Evolutionary conservation across 2,888 invertebrate species (phyloP), one percentile per base, ranked within the genome.

Genomic region (Hydrotaea cyrtoneurina): DNA sequence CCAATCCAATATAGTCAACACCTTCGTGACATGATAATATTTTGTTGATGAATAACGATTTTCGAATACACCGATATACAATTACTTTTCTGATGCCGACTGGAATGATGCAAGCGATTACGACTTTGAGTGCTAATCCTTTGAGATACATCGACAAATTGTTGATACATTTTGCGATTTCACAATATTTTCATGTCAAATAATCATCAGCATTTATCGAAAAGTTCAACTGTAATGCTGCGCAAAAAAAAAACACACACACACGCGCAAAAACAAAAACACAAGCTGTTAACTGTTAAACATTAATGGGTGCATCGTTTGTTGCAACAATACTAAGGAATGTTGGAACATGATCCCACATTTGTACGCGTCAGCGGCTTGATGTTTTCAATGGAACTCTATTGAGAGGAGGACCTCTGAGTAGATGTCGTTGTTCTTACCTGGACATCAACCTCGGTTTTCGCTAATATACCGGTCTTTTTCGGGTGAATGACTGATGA

Each of bases 151-250:
- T 43, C 43, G 43, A 43, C 43, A 43, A 10, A 43, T 43, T 50
- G 15, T 15, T 50, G 7, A 50, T 50, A 2, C 50, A 50, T 50
- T 50, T 50, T 50, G 15, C 50, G n/a, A 59, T 59, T 26, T 59
- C 26, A 59, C 13, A 15, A 26, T 59, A 26, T 59, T 59, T 59
- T 59, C 19, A 59, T 26, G 59, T 59, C 59, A 26, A 59, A 26
- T 59, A 59, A 59, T 59, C 26, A 19, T 23, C 59, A 15, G 11
- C 11, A 26, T 59, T 26, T 23, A 59, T 23, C 59, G 59, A 59
- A 13, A 23, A 59, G 31, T 31, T 31, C 31, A 31, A 7, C 31
- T 31, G 19, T 21, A 21, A 21, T 19, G 19, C 17, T 55, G 55
- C 21, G 55, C n/a, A 55, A 17, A 55, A 55, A 19, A 55, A 53